Evolutionary conservation across 2,888 invertebrate species (phyloP).

Genomic region (Morpho helenor): DNA sequence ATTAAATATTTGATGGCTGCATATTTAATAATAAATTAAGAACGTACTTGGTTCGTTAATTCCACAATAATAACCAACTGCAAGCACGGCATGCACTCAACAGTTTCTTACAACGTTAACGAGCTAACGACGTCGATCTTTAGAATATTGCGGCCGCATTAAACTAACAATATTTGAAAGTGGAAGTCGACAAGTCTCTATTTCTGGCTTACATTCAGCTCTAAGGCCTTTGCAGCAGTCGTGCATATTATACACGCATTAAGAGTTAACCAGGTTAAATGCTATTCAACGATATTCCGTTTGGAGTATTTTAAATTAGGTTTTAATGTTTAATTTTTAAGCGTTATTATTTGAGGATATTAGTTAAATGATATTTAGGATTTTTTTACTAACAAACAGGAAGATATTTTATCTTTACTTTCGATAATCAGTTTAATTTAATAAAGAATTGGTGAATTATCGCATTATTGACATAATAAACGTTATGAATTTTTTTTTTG

Average conservation of each 20-base stretch:
- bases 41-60: constrained; percentile 23
- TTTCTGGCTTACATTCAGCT: constrained; percentile 21
- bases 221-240: constrained; percentile 15
- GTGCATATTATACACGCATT: constrained; percentile 2
- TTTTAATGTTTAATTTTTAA: too few species aligned
- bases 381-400: too few species aligned
- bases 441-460: too few species aligned
- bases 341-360: too few species aligned
- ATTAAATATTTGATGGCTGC: constrained; percentile 2
- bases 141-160: constrained; percentile 20
- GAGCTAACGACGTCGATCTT: constrained; percentile 25
- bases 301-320: too few species aligned
- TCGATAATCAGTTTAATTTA: too few species aligned
- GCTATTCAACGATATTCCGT: background rate
- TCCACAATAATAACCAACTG: constrained; percentile 23
- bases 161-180: constrained; percentile 25
- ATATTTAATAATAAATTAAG: constrained; percentile 21
- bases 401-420: too few species aligned
- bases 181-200: constrained; percentile 19
- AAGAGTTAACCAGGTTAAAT: background rate
- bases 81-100: constrained; percentile 21
- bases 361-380: too few species aligned
- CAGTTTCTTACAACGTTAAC: constrained; percentile 22
- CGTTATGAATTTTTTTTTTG: too few species aligned
- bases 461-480: too few species aligned